These are phyloP conservation scores for Gallinago undulata DNA, from an alignment of 2,113 vertebrate species.

Conservation along the genomic window DNA sequence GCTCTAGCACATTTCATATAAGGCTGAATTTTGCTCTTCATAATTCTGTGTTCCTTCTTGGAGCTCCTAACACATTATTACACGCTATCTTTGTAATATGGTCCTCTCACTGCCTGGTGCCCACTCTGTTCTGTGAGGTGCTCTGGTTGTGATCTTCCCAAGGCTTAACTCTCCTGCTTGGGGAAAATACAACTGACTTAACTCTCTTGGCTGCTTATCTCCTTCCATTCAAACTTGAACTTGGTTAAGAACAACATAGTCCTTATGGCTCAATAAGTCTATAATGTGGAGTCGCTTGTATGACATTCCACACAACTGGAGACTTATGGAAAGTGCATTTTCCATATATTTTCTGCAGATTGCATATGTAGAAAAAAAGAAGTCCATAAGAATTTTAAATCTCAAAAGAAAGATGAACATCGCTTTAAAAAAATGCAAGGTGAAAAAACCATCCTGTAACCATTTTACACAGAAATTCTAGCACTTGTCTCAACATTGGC, in stretches of 20 bases:
- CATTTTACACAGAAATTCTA: constrained; percentile 35
- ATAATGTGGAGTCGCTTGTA: not conserved
- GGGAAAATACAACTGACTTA: not conserved
- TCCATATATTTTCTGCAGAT: not conserved
- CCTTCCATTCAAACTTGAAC: not conserved
- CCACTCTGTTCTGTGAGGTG: not conserved
- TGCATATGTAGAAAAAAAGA: not conserved
- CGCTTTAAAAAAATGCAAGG: not conserved
- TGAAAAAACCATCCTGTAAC: not conserved
- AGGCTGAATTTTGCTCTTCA: not conserved
- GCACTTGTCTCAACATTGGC: constrained; percentile 19
- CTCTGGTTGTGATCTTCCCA: not conserved
- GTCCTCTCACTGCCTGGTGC: not conserved
- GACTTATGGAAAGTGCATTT: not conserved
- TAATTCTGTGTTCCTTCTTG: not conserved
- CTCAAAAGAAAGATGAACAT: not conserved
- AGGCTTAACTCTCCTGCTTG: not conserved
- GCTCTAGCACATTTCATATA: fast-evolving
- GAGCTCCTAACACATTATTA: fast-evolving
- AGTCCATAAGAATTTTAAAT: not conserved
- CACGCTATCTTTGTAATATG: fast-evolving
- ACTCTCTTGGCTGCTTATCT: not conserved
- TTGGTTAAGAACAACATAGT: not conserved
- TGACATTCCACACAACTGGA: not conserved
- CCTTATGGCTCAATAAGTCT: not conserved